Conservation (phyloP, 1,140 invertebrate genomes). For the Gonatopus flavifemur region DNA sequence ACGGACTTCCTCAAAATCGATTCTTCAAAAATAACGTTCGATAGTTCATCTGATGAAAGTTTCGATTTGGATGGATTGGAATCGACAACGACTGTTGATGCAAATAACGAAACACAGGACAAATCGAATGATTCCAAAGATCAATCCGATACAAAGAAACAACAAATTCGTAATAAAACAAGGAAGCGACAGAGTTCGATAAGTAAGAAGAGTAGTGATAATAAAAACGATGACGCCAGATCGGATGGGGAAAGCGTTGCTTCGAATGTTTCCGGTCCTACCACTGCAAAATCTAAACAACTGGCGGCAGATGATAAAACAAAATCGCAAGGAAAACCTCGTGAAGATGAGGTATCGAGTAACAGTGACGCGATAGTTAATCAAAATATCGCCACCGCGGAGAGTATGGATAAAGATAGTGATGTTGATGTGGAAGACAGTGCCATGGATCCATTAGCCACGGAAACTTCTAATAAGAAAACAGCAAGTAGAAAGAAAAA, state of each 20-base stretch:
- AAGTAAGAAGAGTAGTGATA: slow-evolving; percentile 3
- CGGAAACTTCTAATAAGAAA: slow-evolving; percentile 14
- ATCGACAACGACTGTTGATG: slow-evolving; percentile 32
- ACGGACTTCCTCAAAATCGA: slow-evolving; percentile 39
- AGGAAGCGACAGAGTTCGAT: neutral
- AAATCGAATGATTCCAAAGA: slow-evolving; percentile 42
- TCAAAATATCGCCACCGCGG: too few relatives aligned
- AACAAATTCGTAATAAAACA: neutral
- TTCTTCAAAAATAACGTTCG: slow-evolving; percentile 35
- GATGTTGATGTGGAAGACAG: slow-evolving; percentile 17
- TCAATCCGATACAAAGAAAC: slow-evolving; percentile 18
- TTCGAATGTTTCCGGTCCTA: slow-evolving; percentile 35
- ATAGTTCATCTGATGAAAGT: slow-evolving; percentile 52
- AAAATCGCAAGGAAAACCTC: too few relatives aligned
- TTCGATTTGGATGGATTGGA: slow-evolving; percentile 45
- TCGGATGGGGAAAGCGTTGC: slow-evolving; percentile 30
- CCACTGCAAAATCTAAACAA: slow-evolving; percentile 10
- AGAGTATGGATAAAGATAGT: slow-evolving; percentile 15
- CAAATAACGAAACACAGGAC: too few relatives aligned
- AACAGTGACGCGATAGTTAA: too few relatives aligned
- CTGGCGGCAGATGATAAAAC: slow-evolving; percentile 7
- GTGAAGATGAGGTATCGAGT: too few relatives aligned
- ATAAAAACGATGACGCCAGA: slow-evolving; percentile 9
- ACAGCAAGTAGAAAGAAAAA: slow-evolving; percentile 38
- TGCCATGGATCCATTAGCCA: neutral